Conservation (phyloP, 1,140 invertebrate species). For the Drosophila sproati region DNA sequence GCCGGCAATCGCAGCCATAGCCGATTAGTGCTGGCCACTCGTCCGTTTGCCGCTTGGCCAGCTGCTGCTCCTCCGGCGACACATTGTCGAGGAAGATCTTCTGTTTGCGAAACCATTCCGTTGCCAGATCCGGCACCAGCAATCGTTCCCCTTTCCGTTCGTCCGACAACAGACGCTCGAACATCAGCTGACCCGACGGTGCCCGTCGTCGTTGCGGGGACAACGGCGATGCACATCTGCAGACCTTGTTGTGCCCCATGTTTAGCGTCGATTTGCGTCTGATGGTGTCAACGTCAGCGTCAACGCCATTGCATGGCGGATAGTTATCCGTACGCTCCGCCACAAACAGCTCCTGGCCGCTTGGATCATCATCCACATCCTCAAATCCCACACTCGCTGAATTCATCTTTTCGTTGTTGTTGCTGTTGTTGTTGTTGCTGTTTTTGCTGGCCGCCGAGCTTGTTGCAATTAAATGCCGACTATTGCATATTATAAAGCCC, state of each 20-base stretch:
- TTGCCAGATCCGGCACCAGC: slow-evolving; percentile 72
- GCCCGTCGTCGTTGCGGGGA: neutral
- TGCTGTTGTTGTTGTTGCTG: neutral
- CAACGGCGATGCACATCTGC: neutral
- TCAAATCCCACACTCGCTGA: neutral
- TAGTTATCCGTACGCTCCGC: slow-evolving; percentile 33
- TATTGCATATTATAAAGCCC: slow-evolving; percentile 16
- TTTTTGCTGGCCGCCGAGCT: slow-evolving; percentile 1
- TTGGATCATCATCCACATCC: neutral
- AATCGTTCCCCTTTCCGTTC: slow-evolving; percentile 43
- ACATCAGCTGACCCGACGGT: slow-evolving; percentile 9
- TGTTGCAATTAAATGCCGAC: neutral
- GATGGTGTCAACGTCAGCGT: too few species aligned
- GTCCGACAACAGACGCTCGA: slow-evolving; percentile 47
- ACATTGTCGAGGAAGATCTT: slow-evolving; percentile 56
- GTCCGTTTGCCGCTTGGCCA: neutral
- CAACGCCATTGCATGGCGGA: slow-evolving; percentile 22
- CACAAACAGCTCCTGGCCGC: slow-evolving; percentile 29
- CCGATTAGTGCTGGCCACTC: neutral
- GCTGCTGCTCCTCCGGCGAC: slow-evolving; percentile 14
- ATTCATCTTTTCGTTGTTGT: neutral
- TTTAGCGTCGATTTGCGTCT: neutral
- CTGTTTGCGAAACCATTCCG: slow-evolving; percentile 72
- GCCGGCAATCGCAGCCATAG: neutral
- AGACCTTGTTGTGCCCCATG: slow-evolving; percentile 3